Conservation (phyloP, 2,797 vertebrate species). For the Okamejei kenojei region DNA sequence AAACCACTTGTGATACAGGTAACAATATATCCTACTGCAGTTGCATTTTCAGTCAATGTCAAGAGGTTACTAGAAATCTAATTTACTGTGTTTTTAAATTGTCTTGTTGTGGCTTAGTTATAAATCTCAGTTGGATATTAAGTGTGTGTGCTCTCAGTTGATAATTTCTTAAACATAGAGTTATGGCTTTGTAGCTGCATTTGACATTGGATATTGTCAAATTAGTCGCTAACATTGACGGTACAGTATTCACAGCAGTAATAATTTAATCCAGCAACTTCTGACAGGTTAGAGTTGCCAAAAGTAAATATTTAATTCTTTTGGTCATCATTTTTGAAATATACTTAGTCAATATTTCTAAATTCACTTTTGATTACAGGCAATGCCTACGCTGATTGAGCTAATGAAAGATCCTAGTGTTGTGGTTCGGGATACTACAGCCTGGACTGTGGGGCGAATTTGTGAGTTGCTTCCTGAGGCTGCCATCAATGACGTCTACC, state of each 20-base stretch:
- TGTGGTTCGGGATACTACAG: conserved; percentile 91
- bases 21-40: neutral
- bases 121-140: neutral
- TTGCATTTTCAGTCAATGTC: neutral
- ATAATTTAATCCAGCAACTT: neutral
- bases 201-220: neutral
- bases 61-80: neutral
- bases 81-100: neutral
- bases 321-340: conserved; percentile 1
- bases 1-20: conserved; percentile 88
- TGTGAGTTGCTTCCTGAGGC: conserved; percentile 93
- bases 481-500: conserved; percentile 87
- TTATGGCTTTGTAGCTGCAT: neutral
- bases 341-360: neutral
- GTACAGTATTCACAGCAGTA: neutral
- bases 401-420: conserved; percentile 97
- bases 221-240: neutral
- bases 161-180: no score
- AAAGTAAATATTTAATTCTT: neutral
- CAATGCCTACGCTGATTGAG: conserved; percentile 91
- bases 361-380: conserved; percentile 54
- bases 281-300: neutral
- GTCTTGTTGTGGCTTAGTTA: neutral
- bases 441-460: conserved; percentile 92
- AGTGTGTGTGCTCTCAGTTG: neutral